Conservation (phyloP, 2,113 vertebrate genomes). For the Turnix velox region DNA sequence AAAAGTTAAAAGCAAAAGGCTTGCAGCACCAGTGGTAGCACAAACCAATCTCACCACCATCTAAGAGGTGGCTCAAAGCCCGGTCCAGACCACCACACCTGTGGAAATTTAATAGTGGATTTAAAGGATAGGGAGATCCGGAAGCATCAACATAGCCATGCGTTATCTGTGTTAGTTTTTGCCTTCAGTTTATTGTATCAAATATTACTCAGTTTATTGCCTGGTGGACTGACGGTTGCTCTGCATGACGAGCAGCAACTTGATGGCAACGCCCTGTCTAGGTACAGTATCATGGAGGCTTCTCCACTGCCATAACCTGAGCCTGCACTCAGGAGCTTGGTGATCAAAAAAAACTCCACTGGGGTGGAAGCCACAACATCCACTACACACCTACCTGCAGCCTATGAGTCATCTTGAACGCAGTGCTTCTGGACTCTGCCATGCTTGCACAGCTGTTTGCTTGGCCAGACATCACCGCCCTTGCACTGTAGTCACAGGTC, state of each 20-base stretch:
- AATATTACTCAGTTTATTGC: neutral
- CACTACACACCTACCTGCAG: neutral
- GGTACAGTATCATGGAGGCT: accelerated
- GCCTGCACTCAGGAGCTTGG: accelerated
- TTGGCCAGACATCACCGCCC: neutral
- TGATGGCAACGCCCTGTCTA: accelerated
- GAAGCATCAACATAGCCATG: neutral
- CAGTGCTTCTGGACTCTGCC: accelerated
- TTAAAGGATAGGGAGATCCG: neutral
- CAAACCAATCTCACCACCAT: neutral
- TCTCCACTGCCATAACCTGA: neutral
- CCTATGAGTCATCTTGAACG: neutral
- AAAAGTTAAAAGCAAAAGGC: neutral
- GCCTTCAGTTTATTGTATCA: neutral
- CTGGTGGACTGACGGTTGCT: neutral
- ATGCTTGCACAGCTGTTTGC: accelerated
- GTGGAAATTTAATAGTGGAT: neutral
- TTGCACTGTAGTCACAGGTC: accelerated
- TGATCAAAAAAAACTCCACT: neutral
- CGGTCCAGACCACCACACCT: neutral
- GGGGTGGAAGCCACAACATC: neutral
- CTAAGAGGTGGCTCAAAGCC: neutral
- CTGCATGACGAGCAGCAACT: accelerated
- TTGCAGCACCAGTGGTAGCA: neutral
- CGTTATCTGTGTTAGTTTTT: neutral